These are phyloP conservation scores for Byasa hedistus DNA, from an alignment of 2,888 invertebrate species.

Conservation along the genomic window DNA sequence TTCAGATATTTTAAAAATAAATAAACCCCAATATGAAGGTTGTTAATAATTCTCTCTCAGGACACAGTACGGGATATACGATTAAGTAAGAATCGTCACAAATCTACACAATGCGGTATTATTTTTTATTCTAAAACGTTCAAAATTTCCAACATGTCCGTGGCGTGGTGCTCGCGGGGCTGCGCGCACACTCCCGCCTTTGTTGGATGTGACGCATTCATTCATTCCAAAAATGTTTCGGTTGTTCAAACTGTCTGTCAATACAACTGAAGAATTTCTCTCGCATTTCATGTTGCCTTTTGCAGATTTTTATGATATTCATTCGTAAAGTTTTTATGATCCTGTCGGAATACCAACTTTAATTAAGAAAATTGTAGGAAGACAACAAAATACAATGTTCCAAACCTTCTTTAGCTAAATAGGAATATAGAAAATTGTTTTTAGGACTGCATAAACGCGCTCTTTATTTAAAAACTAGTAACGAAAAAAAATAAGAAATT, in stretches of 20 bases:
- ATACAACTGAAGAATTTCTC: conserved; percentile 34
- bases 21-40: background rate
- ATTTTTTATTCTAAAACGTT: conserved; percentile 38
- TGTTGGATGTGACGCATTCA: conserved; percentile 50
- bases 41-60: background rate
- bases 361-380: background rate
- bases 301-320: conserved; percentile 8
- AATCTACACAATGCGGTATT: conserved; percentile 26
- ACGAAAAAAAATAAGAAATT: too few species aligned
- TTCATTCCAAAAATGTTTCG: conserved; percentile 60
- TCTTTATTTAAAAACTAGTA: too few species aligned
- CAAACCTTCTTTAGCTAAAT: background rate
- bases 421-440: background rate
- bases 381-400: background rate
- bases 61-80: conserved; percentile 12
- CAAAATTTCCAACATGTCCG: conserved; percentile 44
- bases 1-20: too few species aligned
- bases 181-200: conserved; percentile 51
- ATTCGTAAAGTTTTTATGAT: conserved; percentile 1
- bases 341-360: background rate
- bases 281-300: conserved; percentile 20
- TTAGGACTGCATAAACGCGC: too few species aligned
- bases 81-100: conserved; percentile 23
- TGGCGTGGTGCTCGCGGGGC: conserved; percentile 39
- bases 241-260: conserved; percentile 44